A percentile compares a stretch with the other conserved stretches of the same genome.
Conservation (phyloP, 2,888 invertebrate genomes). For the Tachystola acroxantha region DNA sequence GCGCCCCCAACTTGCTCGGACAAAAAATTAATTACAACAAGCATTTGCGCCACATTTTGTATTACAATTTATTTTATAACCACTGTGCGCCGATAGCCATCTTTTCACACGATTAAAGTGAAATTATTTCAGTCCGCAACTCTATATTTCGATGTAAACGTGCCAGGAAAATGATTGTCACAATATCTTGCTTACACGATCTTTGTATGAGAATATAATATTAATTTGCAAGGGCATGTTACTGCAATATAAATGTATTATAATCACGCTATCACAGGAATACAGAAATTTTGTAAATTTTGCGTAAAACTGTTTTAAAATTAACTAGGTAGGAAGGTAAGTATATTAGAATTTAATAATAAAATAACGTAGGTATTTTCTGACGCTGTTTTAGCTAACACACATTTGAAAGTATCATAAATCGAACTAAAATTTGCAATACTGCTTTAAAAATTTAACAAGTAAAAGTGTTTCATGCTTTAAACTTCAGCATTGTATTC, state of each 20-base stretch:
- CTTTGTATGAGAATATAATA: constrained; percentile 1
- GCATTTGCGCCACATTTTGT: constrained; percentile 2
- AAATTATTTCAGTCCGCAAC: background rate
- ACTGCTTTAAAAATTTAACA: too few relatives aligned
- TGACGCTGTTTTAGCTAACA: too few relatives aligned
- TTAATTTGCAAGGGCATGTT: background rate
- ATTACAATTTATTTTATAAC: background rate
- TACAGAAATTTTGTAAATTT: too few relatives aligned
- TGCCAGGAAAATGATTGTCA: constrained; percentile 3
- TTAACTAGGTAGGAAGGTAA: too few relatives aligned
- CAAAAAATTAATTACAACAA: constrained; percentile 1
- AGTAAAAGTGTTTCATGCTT: too few relatives aligned
- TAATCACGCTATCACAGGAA: background rate
- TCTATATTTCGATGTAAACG: too few relatives aligned
- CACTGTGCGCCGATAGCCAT: background rate
- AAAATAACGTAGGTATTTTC: too few relatives aligned
- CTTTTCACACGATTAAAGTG: constrained; percentile 2
- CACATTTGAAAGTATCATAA: too few relatives aligned
- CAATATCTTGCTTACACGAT: background rate
- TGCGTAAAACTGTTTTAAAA: too few relatives aligned
- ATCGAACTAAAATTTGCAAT: too few relatives aligned
- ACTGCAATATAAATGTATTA: background rate
- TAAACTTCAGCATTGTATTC: too few relatives aligned
- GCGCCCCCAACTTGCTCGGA: background rate
- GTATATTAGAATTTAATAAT: too few relatives aligned